A percentile compares a stretch with the other conserved stretches of the same genome.
These are phyloP conservation scores for Zele albiditarsus DNA, from an alignment of 2,888 invertebrate genomes.

Conservation along the genomic window DNA sequence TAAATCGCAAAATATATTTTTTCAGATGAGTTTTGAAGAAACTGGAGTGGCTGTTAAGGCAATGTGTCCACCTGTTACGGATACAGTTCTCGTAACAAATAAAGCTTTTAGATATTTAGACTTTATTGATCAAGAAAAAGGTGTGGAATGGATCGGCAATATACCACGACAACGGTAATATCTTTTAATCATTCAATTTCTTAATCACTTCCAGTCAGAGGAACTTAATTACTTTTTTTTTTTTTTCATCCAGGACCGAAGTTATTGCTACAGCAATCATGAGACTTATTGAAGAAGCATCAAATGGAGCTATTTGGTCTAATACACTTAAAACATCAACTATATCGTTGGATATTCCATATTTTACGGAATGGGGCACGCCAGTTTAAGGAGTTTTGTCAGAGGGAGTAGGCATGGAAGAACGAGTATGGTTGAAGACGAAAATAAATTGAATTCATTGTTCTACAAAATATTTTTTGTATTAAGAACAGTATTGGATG, in stretches of 20 bases:
- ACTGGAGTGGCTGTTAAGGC: constrained; percentile 65
- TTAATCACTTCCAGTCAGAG: too few relatives aligned
- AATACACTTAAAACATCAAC: background rate
- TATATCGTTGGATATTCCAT: background rate
- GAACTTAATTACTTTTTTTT: background rate
- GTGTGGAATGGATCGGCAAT: constrained; percentile 47
- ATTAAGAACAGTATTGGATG: too few relatives aligned
- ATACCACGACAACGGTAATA: constrained; percentile 55
- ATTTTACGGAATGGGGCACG: background rate
- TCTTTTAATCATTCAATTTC: background rate
- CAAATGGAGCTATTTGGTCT: constrained; percentile 46
- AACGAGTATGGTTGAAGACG: background rate
- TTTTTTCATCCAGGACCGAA: background rate
- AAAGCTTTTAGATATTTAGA: constrained; percentile 52
- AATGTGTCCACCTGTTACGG: constrained; percentile 67
- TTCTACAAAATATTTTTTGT: too few relatives aligned
- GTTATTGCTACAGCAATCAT: background rate
- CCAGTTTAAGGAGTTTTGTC: background rate
- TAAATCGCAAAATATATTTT: background rate
- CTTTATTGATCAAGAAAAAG: constrained; percentile 56
- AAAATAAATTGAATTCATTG: too few relatives aligned
- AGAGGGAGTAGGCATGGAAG: too few relatives aligned
- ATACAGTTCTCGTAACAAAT: constrained; percentile 59
- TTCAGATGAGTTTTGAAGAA: constrained; percentile 49
- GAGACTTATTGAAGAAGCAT: constrained; percentile 15